phyloP scores from a whole-genome alignment of 1,140 invertebrate species.

The Colletes gigas region DNA sequence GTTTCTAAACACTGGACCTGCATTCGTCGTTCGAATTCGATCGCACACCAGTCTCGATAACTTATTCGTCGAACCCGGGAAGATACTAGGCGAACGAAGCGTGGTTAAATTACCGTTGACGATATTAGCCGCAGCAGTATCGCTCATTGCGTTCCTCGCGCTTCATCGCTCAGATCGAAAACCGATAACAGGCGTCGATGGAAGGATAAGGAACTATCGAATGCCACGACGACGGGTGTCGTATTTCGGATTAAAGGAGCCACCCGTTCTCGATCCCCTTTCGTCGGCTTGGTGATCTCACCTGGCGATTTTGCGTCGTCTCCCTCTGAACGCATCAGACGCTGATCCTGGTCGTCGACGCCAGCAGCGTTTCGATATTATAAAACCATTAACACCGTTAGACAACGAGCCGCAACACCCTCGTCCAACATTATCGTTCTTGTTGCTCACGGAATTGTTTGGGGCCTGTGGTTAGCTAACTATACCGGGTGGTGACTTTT shows the following conservation, averaged over 20 bases:
- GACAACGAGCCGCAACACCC: constrained; percentile 42
- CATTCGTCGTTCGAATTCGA: too few species aligned
- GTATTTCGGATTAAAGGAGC: constrained; percentile 64
- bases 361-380: constrained; percentile 60
- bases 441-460: not conserved
- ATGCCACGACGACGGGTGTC: constrained; percentile 46
- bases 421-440: constrained; percentile 37
- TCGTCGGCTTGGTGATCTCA: constrained; percentile 58
- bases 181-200: constrained; percentile 69
- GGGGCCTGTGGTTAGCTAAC: too few species aligned
- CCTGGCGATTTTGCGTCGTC: constrained; percentile 38
- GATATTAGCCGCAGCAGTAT: constrained; percentile 75
- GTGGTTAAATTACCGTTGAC: constrained; percentile 73
- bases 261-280: not conserved
- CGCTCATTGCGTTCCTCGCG: constrained; percentile 62
- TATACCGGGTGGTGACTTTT: too few species aligned
- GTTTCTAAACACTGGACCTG: too few species aligned
- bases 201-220: constrained; percentile 58
- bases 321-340: constrained; percentile 55
- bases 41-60: too few species aligned
- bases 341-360: constrained; percentile 43
- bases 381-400: constrained; percentile 64
- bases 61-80: not conserved
- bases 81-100: constrained; percentile 52
- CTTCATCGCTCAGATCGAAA: constrained; percentile 73